Percentiles rank a stretch among this genome's conserved stretches.
These are phyloP conservation scores for Microtus richardsoni DNA, from an alignment of 2,113 vertebrate genomes.

Conservation along the genomic window DNA sequence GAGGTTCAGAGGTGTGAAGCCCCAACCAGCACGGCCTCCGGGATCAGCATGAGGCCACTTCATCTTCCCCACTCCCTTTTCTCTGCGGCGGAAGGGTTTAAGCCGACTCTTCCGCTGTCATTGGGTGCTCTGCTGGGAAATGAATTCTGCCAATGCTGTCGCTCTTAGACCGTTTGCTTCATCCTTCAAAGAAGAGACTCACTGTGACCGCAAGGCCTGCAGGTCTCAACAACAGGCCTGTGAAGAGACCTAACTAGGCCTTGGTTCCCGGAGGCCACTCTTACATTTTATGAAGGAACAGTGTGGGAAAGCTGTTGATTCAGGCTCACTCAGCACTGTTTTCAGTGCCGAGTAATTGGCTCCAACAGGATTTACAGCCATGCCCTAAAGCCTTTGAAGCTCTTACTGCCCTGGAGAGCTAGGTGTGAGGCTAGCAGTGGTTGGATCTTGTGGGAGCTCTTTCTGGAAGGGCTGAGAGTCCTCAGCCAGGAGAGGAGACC, in stretches of 20 bases:
- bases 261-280: background rate
- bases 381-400: constrained; percentile 45
- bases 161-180: rapidly evolving
- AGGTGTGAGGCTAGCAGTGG: background rate
- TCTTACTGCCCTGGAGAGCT: background rate
- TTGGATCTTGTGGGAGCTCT: background rate
- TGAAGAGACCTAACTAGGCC: background rate
- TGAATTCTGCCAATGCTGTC: rapidly evolving
- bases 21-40: rapidly evolving
- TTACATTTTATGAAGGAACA: constrained; percentile 13
- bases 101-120: rapidly evolving
- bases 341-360: background rate
- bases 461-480: background rate
- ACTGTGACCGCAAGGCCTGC: rapidly evolving
- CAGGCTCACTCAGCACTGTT: background rate
- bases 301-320: background rate
- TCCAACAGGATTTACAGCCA: background rate
- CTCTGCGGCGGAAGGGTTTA: background rate
- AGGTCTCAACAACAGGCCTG: background rate
- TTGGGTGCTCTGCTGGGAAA: background rate
- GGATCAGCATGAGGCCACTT: rapidly evolving
- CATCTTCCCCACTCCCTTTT: rapidly evolving
- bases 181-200: background rate
- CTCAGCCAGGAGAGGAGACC: background rate
- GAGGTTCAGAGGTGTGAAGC: background rate